Evolutionary conservation across 2,113 vertebrate genomes (phyloP), one percentile per base, ranked within the genome.

Genomic region (Vidua macroura): DNA sequence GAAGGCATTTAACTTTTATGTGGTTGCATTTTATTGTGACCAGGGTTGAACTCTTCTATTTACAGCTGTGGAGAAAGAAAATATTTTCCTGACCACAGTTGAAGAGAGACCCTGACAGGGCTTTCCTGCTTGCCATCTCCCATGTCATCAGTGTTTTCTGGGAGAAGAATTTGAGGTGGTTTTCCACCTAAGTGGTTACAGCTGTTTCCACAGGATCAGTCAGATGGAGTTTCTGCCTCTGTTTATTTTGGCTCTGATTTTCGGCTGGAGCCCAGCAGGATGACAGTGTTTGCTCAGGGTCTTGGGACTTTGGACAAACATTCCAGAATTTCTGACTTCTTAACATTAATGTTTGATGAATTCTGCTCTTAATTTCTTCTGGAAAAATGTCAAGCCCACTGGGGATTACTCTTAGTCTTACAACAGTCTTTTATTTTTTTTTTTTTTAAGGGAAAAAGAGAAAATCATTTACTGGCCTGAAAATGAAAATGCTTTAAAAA

Each of bases 121-220:
- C 77, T 96, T 97, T 98, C 97, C 94, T 97, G 97, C 98, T 98
- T 95, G 62, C 97, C 97, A 97, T 98, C 98, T 98, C 97, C 98
- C 97, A 97, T 98, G 98, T 98, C 97, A 97, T 98, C 96, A 97
- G 97, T 97, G 91, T 98, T 98, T 98, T 98, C 97, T 97, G 97
- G 93, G 96, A 97, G 96, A 98, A 98, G 98, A 98, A 98, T 99
- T 98, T 95, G 92, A 97, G 97, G 97, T 98, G 95, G 97, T 98
- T 98, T 98, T 98, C 97, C 96, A 97, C 97, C 96, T 99, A 99
- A 99, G 98, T 98, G 98, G 98, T 98, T 98, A 98, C 99, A 99
- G 98, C 98, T 99, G 99, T 98, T 98, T 97, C 97, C 97, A 98
- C 98, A 98, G 97, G 98, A 98, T 98, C 98, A 98, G 98, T 98